Conservation (phyloP, 2,888 invertebrate genomes). For the Schizotus pectinicornis region DNA sequence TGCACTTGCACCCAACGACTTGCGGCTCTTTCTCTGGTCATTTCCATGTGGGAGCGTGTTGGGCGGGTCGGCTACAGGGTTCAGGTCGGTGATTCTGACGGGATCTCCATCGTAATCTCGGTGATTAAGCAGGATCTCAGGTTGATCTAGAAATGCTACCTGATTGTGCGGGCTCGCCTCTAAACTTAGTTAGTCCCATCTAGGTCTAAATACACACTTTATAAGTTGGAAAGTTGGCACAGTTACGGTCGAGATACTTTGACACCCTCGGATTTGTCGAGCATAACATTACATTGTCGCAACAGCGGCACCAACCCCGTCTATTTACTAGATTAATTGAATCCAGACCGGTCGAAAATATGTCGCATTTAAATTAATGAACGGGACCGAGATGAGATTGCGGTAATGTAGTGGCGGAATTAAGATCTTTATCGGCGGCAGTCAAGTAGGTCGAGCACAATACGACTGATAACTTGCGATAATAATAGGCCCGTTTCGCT, state of each 20-base stretch:
- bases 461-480: constrained; percentile 24
- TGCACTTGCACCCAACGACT: too few relatives aligned
- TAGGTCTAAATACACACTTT: constrained; percentile 23
- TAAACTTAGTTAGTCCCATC: constrained; percentile 7
- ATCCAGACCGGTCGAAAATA: too few relatives aligned
- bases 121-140: constrained; percentile 3
- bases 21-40: too few relatives aligned
- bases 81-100: too few relatives aligned
- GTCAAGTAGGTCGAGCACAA: constrained; percentile 27
- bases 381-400: constrained; percentile 12
- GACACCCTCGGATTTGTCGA: constrained; percentile 25
- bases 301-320: too few relatives aligned
- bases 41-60: too few relatives aligned
- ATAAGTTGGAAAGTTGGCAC: constrained; percentile 27
- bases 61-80: too few relatives aligned
- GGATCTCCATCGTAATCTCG: not conserved
- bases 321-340: too few relatives aligned
- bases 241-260: constrained; percentile 26
- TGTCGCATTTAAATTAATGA: too few relatives aligned
- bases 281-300: constrained; percentile 20
- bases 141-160: constrained; percentile 15
- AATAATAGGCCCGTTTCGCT: constrained; percentile 21
- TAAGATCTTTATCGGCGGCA: constrained; percentile 25
- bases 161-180: constrained; percentile 17
- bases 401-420: constrained; percentile 9